A percentile compares a stretch with the other conserved stretches of the same genome.
phyloP scores from a whole-genome alignment of 2,888 invertebrate genomes.

The Chaitophorus viminalis region DNA sequence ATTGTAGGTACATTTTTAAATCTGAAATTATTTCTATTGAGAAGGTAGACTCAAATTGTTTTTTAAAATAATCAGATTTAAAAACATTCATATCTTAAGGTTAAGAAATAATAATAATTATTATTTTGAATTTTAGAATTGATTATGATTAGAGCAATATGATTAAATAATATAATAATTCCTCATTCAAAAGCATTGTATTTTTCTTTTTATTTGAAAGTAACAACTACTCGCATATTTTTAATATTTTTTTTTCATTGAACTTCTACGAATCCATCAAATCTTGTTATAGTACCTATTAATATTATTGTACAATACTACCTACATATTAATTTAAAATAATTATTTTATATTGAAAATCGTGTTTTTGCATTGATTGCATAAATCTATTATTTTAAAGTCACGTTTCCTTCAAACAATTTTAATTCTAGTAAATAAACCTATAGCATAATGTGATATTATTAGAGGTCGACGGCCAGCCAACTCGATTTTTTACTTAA shows the following conservation, averaged over 20 bases:
- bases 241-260: too few relatives aligned
- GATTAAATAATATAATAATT: not conserved
- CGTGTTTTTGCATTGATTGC: conserved; percentile 20
- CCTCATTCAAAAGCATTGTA: too few relatives aligned
- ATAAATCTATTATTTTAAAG: conserved; percentile 43
- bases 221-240: too few relatives aligned
- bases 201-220: too few relatives aligned
- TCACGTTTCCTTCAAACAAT: conserved; percentile 22
- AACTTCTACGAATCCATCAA: not conserved
- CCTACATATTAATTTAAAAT: not conserved
- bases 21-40: too few relatives aligned
- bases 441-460: not conserved
- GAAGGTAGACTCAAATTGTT: too few relatives aligned
- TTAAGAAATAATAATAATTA: not conserved
- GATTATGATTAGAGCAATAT: not conserved
- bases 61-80: too few relatives aligned
- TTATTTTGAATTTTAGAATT: not conserved
- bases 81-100: not conserved
- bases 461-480: conserved; percentile 43
- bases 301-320: not conserved
- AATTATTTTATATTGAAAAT: conserved; percentile 18
- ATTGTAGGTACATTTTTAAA: too few relatives aligned
- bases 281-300: not conserved
- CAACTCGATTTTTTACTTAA: conserved; percentile 18
- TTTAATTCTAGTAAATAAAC: conserved; percentile 9